Conservation (phyloP, 2,113 vertebrate species). For the Prunella fulvescens region DNA sequence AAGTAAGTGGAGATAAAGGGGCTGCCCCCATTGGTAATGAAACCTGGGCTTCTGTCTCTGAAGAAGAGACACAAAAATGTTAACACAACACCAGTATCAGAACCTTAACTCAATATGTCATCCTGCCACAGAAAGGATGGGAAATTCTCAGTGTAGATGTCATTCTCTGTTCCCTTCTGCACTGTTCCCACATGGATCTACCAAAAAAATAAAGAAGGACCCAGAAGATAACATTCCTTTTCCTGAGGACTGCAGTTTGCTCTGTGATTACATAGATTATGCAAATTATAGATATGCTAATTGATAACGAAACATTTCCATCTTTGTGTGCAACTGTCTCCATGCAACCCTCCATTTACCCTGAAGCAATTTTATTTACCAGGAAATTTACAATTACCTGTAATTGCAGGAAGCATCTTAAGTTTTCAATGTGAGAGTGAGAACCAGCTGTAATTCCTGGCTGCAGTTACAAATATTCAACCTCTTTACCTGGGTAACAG, state of each 20-base stretch:
- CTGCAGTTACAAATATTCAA: background rate
- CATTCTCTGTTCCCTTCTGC: background rate
- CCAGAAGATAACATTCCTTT: background rate
- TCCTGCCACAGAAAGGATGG: background rate
- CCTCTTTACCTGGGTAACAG: background rate
- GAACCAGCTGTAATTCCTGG: background rate
- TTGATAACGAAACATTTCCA: background rate
- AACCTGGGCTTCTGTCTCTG: background rate
- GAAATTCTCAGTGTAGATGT: background rate
- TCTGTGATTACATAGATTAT: background rate
- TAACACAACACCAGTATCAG: background rate
- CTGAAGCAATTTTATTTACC: background rate
- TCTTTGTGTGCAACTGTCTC: background rate
- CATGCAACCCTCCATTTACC: background rate
- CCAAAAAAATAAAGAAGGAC: background rate
- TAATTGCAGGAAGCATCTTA: background rate
- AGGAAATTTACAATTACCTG: background rate
- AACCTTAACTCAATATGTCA: background rate
- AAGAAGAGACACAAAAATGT: background rate
- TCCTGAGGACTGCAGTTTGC: background rate
- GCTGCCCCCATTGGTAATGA: background rate
- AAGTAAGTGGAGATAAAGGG: background rate
- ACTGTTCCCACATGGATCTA: background rate
- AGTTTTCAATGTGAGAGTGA: background rate
- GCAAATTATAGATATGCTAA: background rate